Evolutionary conservation across 2,888 invertebrate genomes (phyloP).

Genomic region (Orchestes rusci): DNA sequence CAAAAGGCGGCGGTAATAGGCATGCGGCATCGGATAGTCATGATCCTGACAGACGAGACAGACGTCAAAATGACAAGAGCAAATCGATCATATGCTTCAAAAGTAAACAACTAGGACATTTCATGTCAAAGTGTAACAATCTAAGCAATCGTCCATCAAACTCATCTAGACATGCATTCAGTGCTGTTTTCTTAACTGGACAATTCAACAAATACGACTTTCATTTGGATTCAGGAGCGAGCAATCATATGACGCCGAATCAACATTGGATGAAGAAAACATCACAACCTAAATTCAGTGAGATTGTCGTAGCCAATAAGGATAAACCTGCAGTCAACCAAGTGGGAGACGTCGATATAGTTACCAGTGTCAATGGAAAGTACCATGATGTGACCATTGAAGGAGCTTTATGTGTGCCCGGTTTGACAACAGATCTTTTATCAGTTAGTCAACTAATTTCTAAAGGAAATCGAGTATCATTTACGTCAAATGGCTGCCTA

Average conservation of each 20-base stretch:
- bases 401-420: not conserved
- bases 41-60: too few relatives aligned
- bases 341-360: not conserved
- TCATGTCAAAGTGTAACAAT: too few relatives aligned
- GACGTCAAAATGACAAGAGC: too few relatives aligned
- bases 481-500: not conserved
- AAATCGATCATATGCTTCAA: too few relatives aligned
- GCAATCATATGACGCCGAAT: constrained; percentile 4
- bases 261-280: constrained; percentile 3
- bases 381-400: not conserved
- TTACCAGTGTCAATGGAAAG: not conserved
- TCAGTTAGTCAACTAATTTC: not conserved
- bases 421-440: not conserved
- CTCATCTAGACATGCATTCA: constrained; percentile 1
- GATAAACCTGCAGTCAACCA: not conserved
- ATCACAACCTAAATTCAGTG: not conserved
- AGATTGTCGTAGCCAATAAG: not conserved
- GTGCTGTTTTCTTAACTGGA: constrained; percentile 1
- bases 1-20: too few relatives aligned
- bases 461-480: not conserved
- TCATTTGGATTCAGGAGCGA: constrained; percentile 3
- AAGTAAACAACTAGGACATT: too few relatives aligned
- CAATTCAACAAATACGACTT: constrained; percentile 1
- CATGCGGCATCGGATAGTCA: too few relatives aligned
- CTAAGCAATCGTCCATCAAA: too few relatives aligned